A percentile compares a stretch with the other conserved stretches of the same genome.
phyloP scores from a whole-genome alignment of 1,140 invertebrate genomes.

The Drosophila virilis region DNA sequence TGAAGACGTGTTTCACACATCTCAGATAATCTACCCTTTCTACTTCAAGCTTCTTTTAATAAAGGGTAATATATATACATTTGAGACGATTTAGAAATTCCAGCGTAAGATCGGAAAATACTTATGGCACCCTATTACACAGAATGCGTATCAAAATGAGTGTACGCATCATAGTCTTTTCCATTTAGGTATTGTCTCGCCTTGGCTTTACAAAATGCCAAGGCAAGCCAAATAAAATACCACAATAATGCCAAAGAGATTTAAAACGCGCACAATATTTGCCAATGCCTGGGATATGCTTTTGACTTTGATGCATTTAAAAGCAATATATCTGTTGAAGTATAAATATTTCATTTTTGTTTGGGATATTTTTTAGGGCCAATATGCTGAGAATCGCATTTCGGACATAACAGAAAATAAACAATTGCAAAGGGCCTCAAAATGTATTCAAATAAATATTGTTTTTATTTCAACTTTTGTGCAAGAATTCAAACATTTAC shows the following conservation, averaged over 20 bases:
- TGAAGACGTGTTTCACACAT: no score
- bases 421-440: constrained; percentile 28
- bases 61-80: no score
- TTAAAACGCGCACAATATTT: constrained; percentile 9
- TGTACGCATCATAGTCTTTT: no score
- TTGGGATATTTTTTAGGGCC: constrained; percentile 2
- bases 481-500: constrained; percentile 28
- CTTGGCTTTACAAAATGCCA: no score
- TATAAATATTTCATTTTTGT: not conserved
- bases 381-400: constrained; percentile 16
- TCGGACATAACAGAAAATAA: constrained; percentile 3
- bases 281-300: constrained; percentile 19
- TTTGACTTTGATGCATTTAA: constrained; percentile 11
- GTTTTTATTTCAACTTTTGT: constrained; percentile 1
- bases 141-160: no score
- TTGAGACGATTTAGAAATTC: no score
- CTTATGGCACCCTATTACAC: no score
- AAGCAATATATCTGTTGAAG: not conserved
- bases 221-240: constrained; percentile 1
- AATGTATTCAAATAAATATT: constrained; percentile 61
- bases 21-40: no score
- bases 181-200: no score
- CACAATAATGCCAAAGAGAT: constrained; percentile 26
- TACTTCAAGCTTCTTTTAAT: no score
- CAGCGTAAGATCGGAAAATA: no score